Conservation (phyloP, 2,888 invertebrate species). For the Diadromus collaris region DNA sequence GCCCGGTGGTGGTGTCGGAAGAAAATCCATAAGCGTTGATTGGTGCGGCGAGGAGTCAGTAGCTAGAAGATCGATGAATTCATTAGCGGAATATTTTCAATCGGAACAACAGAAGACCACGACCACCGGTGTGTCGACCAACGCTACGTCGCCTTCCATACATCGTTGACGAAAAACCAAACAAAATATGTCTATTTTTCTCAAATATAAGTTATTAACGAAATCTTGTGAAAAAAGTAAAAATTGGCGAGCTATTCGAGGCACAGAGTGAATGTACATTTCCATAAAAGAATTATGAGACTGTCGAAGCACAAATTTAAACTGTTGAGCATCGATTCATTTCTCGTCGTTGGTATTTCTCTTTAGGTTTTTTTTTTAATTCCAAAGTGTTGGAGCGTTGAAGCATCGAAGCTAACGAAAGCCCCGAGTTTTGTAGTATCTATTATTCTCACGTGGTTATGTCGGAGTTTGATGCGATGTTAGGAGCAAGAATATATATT, state of each 20-base stretch:
- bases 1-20: conserved; percentile 80
- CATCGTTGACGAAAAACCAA: conserved; percentile 60
- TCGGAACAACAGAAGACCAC: conserved; percentile 75
- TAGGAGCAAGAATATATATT: neutral
- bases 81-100: conserved; percentile 90
- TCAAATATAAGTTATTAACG: neutral
- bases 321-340: neutral
- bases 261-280: neutral
- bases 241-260: neutral
- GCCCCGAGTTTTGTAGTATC: neutral
- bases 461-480: neutral
- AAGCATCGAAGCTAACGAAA: neutral
- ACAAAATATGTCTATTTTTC: conserved; percentile 4
- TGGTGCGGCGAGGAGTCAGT: conserved; percentile 88
- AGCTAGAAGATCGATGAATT: conserved; percentile 90
- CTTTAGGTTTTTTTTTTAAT: neutral
- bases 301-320: neutral
- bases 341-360: neutral
- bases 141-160: conserved; percentile 56
- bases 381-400: too few species aligned
- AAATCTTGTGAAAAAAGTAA: neutral
- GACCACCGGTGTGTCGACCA: conserved; percentile 34
- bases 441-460: neutral
- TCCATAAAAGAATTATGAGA: neutral
- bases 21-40: conserved; percentile 88